Percentiles rank a stretch among this genome's conserved stretches.
These are phyloP conservation scores for Ceratina japonica DNA, from an alignment of 1,140 invertebrate species.

Conservation along the genomic window DNA sequence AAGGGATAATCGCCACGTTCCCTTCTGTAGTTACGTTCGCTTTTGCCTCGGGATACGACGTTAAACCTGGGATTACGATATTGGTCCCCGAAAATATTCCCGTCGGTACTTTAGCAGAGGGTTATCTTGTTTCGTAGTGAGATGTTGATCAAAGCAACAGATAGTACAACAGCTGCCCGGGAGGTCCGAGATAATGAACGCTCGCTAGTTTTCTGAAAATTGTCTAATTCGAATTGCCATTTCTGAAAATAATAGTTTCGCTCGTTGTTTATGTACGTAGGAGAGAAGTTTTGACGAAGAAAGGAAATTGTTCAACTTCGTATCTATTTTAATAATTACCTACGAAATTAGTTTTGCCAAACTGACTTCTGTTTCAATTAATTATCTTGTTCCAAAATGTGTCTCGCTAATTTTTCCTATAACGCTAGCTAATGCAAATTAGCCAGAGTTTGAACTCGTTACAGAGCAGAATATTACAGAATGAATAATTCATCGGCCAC, in stretches of 20 bases:
- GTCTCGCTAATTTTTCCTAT: too few species aligned
- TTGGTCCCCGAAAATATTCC: background rate
- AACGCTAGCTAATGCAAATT: background rate
- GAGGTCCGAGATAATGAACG: background rate
- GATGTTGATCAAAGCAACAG: too few species aligned
- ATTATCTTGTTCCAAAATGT: too few species aligned
- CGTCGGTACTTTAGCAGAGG: background rate
- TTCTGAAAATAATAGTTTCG: too few species aligned
- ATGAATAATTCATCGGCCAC: conserved; percentile 20
- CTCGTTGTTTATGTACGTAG: too few species aligned
- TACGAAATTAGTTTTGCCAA: too few species aligned
- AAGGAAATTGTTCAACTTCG: too few species aligned
- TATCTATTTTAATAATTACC: too few species aligned
- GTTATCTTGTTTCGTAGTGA: background rate
- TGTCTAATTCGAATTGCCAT: too few species aligned
- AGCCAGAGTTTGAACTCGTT: background rate
- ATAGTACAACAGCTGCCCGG: background rate
- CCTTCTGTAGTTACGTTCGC: background rate
- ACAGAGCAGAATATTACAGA: background rate
- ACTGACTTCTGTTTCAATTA: too few species aligned
- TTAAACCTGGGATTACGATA: background rate
- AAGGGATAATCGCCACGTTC: conserved; percentile 1
- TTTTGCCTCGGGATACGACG: conserved; percentile 2
- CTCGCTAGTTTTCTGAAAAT: too few species aligned
- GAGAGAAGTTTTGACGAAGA: too few species aligned